Evolutionary conservation across 2,797 vertebrate species (phyloP), one percentile per base, ranked within the genome.

Genomic region (Gymnodraco acuticeps): DNA sequence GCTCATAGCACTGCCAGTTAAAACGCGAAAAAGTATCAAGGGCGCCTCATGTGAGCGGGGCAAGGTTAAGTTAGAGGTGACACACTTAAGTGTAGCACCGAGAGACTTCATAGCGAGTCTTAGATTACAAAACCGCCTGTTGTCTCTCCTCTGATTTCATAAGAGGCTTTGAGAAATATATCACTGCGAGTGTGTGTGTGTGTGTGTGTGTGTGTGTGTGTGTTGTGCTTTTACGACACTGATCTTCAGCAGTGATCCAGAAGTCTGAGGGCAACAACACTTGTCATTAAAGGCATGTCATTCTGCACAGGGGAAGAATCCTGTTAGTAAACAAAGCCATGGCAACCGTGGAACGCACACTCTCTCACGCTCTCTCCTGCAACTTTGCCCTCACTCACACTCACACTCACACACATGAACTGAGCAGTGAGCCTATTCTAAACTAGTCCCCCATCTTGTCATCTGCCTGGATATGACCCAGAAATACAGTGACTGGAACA

Each of bases 301-400:
- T 90, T 89, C 86, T 81, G 82, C 80, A 33, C 81, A 41, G 86
- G 8, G 27, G 72, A 91, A 73, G 89, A 92, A 92, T 94, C 79
- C 90, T 94, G 93, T 94, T 94, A 77, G 91, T 94, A 94, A 94
- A 94, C 93, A 94, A 90, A 77, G 83, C 91, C 93, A 93, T 93
- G 91, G 91, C 87, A 94, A 94, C 93, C 70, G n/a, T 38, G 77
- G 77, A 73, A 82, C 83, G 87, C 73, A 9, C 76, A 53, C 73
- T 66, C 82, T 81, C 84, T 82, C 87, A 61, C 79, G 74, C 81
- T 85, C 84, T 79, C 56, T 31, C 66, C 55, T 70, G n/a, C 81
- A 80, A 73, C 72, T 78, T 77, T 78, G 1, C 33, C 7, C 33
- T 8, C 63, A 76, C 47, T 60, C 56, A 67, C 53, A 77, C 65